A percentile compares a stretch with the other conserved stretches of the same genome.
Evolutionary conservation across 2,888 invertebrate species (phyloP).

Genomic region (Pachliopta kotzebuea): DNA sequence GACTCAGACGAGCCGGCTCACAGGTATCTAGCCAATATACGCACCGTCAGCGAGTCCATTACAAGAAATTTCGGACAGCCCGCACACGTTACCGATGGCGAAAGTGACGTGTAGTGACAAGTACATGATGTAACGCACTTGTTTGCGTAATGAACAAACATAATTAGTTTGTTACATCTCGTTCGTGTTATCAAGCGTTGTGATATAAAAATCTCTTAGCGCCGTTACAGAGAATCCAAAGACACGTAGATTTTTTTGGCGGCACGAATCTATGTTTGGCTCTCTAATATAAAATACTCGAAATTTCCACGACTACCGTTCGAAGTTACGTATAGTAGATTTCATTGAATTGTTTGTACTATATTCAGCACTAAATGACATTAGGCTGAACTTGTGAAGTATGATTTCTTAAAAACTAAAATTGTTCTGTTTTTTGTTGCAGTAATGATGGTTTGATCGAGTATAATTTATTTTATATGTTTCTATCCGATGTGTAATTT

Average conservation of each 20-base stretch:
- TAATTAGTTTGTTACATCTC: background rate
- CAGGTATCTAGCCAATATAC: slow-evolving; percentile 86
- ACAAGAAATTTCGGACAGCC: slow-evolving; percentile 88
- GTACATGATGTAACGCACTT: slow-evolving; percentile 7
- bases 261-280: slow-evolving; percentile 45
- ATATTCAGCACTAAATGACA: too few relatives aligned
- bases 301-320: slow-evolving; percentile 30
- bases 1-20: slow-evolving; percentile 85
- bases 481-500: slow-evolving; percentile 49
- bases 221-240: slow-evolving; percentile 50
- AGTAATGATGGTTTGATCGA: slow-evolving; percentile 7
- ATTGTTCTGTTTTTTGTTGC: slow-evolving; percentile 11
- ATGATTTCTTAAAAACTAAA: background rate
- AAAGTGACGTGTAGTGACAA: slow-evolving; percentile 82
- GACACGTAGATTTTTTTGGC: slow-evolving; percentile 35
- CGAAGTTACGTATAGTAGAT: slow-evolving; percentile 20
- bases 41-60: slow-evolving; percentile 88
- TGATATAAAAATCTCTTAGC: slow-evolving; percentile 11
- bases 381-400: background rate
- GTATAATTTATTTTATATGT: slow-evolving; percentile 4
- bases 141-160: slow-evolving; percentile 1
- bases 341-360: slow-evolving; percentile 20
- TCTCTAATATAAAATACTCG: slow-evolving; percentile 72
- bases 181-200: slow-evolving; percentile 13
- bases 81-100: slow-evolving; percentile 82